A percentile compares a stretch with the other conserved stretches of the same genome.
Conservation (phyloP, 2,888 invertebrate genomes). For the Coecobrya sp. region DNA sequence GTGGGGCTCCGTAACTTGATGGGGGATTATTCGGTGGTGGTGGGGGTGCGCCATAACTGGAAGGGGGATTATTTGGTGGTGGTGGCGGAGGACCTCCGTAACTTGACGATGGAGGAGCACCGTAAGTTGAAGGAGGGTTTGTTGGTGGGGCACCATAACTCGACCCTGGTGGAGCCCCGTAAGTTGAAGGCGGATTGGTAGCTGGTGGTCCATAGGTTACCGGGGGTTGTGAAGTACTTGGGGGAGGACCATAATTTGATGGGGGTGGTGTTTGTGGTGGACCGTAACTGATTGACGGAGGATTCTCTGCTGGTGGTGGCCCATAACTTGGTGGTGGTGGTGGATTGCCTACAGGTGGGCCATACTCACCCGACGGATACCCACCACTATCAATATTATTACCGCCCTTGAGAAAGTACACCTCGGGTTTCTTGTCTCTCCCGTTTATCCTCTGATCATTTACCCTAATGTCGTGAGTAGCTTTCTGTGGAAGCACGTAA, state of each 20-base stretch:
- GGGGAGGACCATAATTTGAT: slow-evolving; percentile 28
- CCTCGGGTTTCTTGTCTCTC: slow-evolving; percentile 61
- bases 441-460: not conserved
- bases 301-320: not conserved
- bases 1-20: slow-evolving; percentile 38
- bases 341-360: not conserved
- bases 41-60: slow-evolving; percentile 38
- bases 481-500: slow-evolving; percentile 74
- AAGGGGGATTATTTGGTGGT: not conserved
- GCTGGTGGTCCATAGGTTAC: too few relatives aligned
- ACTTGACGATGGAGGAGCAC: slow-evolving; percentile 24
- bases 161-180: slow-evolving; percentile 17
- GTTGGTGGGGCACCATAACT: slow-evolving; percentile 25
- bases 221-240: too few relatives aligned
- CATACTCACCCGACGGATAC: not conserved
- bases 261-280: not conserved
- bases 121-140: slow-evolving; percentile 34
- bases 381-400: not conserved
- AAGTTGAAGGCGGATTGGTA: too few relatives aligned
- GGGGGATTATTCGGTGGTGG: slow-evolving; percentile 6
- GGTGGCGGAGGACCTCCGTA: slow-evolving; percentile 33
- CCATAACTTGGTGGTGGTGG: slow-evolving; percentile 38
- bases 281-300: slow-evolving; percentile 61
- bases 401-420: slow-evolving; percentile 72
- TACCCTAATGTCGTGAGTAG: slow-evolving; percentile 48